Evolutionary conservation across 2,888 invertebrate species (phyloP).

Genomic region (Galerucella nymphaeae): DNA sequence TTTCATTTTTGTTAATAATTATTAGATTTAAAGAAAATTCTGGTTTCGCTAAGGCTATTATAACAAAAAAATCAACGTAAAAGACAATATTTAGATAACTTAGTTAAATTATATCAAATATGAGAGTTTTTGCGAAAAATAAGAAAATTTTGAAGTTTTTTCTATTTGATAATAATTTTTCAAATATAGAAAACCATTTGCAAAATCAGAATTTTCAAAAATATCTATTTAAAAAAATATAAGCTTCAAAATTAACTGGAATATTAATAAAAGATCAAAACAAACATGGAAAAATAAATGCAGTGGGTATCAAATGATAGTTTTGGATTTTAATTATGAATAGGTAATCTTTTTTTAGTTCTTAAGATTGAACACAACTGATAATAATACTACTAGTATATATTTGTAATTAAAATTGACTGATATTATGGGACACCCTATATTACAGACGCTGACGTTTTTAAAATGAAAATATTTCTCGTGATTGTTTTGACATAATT

Average conservation of each 20-base stretch:
- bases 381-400: too few relatives aligned
- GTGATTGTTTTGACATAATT: slow-evolving; percentile 15
- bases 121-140: too few relatives aligned
- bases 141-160: too few relatives aligned
- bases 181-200: not conserved
- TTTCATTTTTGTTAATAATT: not conserved
- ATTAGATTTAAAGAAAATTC: not conserved
- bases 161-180: not conserved
- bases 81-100: too few relatives aligned
- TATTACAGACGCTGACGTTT: not conserved
- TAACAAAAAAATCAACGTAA: not conserved
- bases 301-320: not conserved
- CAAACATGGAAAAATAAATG: not conserved
- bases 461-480: not conserved
- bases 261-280: slow-evolving; percentile 2
- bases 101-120: too few relatives aligned
- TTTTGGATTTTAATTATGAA: not conserved
- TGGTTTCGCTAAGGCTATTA: not conserved
- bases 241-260: slow-evolving; percentile 1
- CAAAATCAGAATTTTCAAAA: not conserved
- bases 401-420: not conserved
- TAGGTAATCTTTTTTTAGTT: too few relatives aligned
- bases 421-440: not conserved
- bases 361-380: too few relatives aligned
- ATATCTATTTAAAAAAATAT: not conserved